phyloP scores from a whole-genome alignment of 2,797 vertebrate species.

The Enteromius radiatus region DNA sequence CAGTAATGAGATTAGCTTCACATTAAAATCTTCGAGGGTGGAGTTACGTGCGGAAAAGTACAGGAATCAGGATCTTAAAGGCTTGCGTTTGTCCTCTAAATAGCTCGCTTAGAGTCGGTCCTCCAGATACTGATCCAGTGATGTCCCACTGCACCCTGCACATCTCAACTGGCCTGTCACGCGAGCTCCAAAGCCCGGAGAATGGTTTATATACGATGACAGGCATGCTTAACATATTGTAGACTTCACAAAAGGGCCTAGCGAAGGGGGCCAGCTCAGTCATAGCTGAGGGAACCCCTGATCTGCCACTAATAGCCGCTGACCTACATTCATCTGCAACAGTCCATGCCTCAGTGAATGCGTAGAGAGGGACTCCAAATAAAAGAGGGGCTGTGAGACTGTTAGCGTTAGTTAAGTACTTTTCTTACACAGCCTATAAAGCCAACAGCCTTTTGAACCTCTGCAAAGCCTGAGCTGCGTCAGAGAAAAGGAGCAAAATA shows the following conservation, averaged over 20 bases:
- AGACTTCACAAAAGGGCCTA: conserved; percentile 3
- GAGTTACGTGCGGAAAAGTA: conserved; percentile 13
- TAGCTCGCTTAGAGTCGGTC: not conserved
- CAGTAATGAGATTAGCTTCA: conserved; percentile 52
- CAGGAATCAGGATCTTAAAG: conserved; percentile 22
- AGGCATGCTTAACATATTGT: conserved; percentile 15
- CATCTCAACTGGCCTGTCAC: not conserved
- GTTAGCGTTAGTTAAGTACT: conserved; percentile 7
- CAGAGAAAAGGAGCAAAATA: not conserved
- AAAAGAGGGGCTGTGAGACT: conserved; percentile 28
- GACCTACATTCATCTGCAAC: conserved; percentile 54
- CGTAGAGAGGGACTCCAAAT: conserved; percentile 18
- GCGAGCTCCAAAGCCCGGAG: not conserved
- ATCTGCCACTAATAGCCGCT: conserved; percentile 47
- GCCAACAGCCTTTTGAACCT: not conserved
- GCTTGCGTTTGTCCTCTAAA: conserved; percentile 5
- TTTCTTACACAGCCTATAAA: conserved; percentile 30
- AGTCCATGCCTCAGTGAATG: conserved; percentile 30
- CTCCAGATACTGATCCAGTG: not conserved
- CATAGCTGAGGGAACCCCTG: conserved; percentile 45
- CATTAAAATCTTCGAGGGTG: conserved; percentile 15
- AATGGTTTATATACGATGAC: conserved; percentile 10
- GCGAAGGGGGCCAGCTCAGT: conserved; percentile 24
- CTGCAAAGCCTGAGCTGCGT: not conserved
- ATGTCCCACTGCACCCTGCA: not conserved